phyloP scores from a whole-genome alignment of 92 coral and sea anemone genomes.

The Siderastrea radians region DNA sequence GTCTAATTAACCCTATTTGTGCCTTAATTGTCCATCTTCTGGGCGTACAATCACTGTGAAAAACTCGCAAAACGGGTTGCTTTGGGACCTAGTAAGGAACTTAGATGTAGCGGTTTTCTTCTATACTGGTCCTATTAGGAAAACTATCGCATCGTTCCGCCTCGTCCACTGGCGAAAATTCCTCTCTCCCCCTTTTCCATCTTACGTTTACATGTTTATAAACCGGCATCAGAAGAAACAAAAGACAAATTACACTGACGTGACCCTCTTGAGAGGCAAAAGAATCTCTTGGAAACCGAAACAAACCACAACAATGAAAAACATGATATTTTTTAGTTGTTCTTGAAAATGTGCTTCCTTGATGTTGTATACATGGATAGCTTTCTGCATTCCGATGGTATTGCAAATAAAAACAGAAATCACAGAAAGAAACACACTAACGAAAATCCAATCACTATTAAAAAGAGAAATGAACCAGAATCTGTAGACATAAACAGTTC shows the following conservation, averaged over 20 bases:
- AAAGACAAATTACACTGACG: not conserved
- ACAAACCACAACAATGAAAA: not conserved
- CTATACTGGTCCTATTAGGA: not conserved
- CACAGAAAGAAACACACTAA: not conserved
- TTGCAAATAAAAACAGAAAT: not conserved
- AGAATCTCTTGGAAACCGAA: constrained; percentile 4
- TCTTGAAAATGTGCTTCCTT: not conserved
- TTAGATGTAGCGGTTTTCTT: too few relatives aligned
- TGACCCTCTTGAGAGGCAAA: not conserved
- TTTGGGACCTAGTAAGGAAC: too few relatives aligned
- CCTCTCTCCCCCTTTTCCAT: not conserved
- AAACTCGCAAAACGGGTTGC: too few relatives aligned
- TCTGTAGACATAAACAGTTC: not conserved
- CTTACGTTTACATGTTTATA: not conserved
- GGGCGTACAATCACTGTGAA: too few relatives aligned
- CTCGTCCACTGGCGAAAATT: not conserved
- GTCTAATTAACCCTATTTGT: too few relatives aligned
- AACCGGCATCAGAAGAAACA: not conserved
- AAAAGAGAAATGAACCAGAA: not conserved
- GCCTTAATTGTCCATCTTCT: too few relatives aligned
- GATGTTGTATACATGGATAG: not conserved
- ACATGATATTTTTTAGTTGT: not conserved
- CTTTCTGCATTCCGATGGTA: not conserved
- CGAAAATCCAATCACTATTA: not conserved
- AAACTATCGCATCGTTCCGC: not conserved